Evolutionary conservation across 1,140 invertebrate species (phyloP), one percentile per base, ranked within the genome.

Genomic region (Bombus balteatus): DNA sequence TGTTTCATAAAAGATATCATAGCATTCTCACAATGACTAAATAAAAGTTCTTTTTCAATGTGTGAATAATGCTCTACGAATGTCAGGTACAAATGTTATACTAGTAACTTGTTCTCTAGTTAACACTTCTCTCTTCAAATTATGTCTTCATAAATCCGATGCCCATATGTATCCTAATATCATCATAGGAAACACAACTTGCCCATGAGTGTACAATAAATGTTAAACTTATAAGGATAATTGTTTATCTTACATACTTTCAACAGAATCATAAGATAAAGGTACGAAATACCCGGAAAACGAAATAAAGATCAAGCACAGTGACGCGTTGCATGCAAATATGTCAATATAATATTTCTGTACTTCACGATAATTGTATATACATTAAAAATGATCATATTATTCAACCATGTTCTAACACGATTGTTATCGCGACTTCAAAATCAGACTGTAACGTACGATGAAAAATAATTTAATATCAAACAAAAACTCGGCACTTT

Each of bases 221-320:
- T 39, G 43, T 79, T 90, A 91, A 93, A 92, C 89, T 90, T 90
- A 94, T 91, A 84, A 59, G 81, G 92, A 91, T 83, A 89, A 92
- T 90, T 88, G 75, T 92, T 92, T 90, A 92, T 94, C 94, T 94
- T 94, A 94, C 94, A 94, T 94, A 94, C 94, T 94, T 93, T 94
- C 79, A 88, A 93, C 92, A 92, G 75, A 90, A 90, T 88, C 82
- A 84, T 88, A 88, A 89, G 62, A 84, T 28, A 82, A 88, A 88
- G n/a, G 81, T 85, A 77, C 72, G 81, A 88, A 87, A 87, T 72
- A 68, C 12, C 32, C n/a, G 74, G 84, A 85, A 73, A 83, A 78
- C 65, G 53, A 91, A 88, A 85, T 84, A 75, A 92, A 88, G 85
- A 82, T 75, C 15, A 90, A 86, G 87, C 72, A 82, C 90, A 91